Base-by-base conservation (phyloP, 2,797 vertebrate species). In the Sebastes alutus region DNA sequence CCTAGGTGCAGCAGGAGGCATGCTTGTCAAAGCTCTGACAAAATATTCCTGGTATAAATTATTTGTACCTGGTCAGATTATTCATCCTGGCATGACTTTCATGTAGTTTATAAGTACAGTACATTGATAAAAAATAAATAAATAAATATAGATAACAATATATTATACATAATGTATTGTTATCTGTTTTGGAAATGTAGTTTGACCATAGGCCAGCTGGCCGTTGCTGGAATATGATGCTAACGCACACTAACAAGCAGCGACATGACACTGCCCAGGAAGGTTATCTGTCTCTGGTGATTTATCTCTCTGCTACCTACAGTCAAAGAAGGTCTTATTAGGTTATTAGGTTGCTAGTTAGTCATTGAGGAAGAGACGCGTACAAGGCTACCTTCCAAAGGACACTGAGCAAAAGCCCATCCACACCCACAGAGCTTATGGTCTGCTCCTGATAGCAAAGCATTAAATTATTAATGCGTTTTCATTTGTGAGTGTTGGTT, bases 231-330 rank as follows among this genome's bases (percentile, higher is more conserved):
- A 78, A 77, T 56, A 59, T 88, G 87, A 86, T 16, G 65, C 61
- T 87, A 80, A 81, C 25, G 11, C 80, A 86, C 8, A 52, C 29
- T 78, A 79, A 87, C 76, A 80, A 85, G 49, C 29, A 75, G 46
- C 35, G 71, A 68, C 59, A 23, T 72, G 82, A 74, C 22, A 18
- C 74, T 38, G 67, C 66, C 71, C 66, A 46, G 61, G 72, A 86
- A 87, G 88, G 81, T 89, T 76, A 86, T 82, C 83, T 88, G 86
- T 88, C 88, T 46, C 3, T 18, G 29, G 18, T 89, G 86, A 90
- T 91, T 92, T 88, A 88, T 90, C 78, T 87, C 64, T 20, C 18
- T 16, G 75, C 75, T 62, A 71, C 70, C 75, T 79, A 52, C 71
- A 80, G 78, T 75, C 74, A 77, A 30, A 83, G 66, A 79, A 74